A percentile compares a stretch with the other conserved stretches of the same genome.
phyloP scores from a whole-genome alignment of 2,797 vertebrate species.

The Gallinago nigripennis region DNA sequence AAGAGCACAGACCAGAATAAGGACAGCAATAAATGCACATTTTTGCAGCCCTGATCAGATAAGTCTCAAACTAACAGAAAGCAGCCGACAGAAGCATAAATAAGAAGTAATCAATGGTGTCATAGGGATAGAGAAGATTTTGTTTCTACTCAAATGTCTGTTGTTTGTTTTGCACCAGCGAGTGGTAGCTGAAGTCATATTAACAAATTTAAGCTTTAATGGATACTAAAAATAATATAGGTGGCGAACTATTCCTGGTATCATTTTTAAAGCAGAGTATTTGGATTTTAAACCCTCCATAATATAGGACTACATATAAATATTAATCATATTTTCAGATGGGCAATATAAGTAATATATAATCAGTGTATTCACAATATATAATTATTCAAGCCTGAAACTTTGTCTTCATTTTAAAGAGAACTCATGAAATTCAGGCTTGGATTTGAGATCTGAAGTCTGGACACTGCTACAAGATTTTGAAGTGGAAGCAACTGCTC shows the following conservation, averaged over 20 bases:
- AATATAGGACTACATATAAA: neutral
- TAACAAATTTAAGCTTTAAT: neutral
- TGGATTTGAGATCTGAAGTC: neutral
- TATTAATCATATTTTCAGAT: neutral
- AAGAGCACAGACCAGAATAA: neutral
- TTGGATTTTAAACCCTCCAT: neutral
- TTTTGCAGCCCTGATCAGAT: constrained; percentile 20
- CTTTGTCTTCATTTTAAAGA: neutral
- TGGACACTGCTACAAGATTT: neutral
- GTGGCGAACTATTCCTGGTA: neutral
- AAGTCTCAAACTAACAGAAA: constrained; percentile 1
- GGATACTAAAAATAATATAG: neutral
- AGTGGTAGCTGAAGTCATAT: neutral
- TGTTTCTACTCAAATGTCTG: neutral
- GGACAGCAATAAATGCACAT: constrained; percentile 2
- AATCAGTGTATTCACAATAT: neutral
- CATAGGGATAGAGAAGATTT: neutral
- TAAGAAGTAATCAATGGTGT: neutral
- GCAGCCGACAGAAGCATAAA: constrained; percentile 12
- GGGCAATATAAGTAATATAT: neutral
- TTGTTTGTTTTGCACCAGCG: neutral
- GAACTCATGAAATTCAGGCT: neutral
- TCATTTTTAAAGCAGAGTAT: neutral
- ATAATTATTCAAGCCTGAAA: neutral
- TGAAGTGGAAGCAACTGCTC: neutral